Evolutionary conservation across 2,888 invertebrate genomes (phyloP), one percentile per base, ranked within the genome.

Genomic region (Hermodice carunculata): DNA sequence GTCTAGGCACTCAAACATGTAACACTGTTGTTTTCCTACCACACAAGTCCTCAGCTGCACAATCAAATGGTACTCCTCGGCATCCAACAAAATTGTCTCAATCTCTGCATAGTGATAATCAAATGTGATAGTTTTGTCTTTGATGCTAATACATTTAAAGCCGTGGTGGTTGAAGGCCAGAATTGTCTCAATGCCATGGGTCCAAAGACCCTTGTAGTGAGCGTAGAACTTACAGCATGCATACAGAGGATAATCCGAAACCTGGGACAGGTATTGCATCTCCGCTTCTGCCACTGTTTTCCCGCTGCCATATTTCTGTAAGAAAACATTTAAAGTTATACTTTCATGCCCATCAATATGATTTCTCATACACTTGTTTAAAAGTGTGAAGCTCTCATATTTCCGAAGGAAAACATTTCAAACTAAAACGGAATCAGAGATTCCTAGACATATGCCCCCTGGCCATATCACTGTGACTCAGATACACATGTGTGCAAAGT

Each of bases 231-330:
- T 89, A 40, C 94, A 94, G 64, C 94, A 93, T 5, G 95, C 95
- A 74, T 94, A 95, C 0, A 97, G 89, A 0, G 96, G 96, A 85
- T 96, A 97, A 86, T 97, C 96, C 94, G 96, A 96, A 4, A 97
- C 96, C 81, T 96, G 96, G 0, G 95, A 94, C 68, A 97, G 87
- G 86, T 97, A 97, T 71, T 96, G 52, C 26, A 42, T 52, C 31
- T 65, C 61, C 22, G 65, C 60, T 37, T 65, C 65, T 24, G 48
- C 40, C 17, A 53, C 65, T 11, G 59, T 29, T 22, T 54, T 60
- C 5, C 60, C 60, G 19, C 37, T 40, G 4, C 60, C 65, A 48
- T 61, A 60, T 54, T 61, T 60, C 65, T 65, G 60, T 3, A 46
- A 46, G 14, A n/a, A 49, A 42, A 57, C 24, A 46, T 46, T n/a